Conservation (phyloP, 2,797 vertebrate species). For the Onychomys arenicola region DNA sequence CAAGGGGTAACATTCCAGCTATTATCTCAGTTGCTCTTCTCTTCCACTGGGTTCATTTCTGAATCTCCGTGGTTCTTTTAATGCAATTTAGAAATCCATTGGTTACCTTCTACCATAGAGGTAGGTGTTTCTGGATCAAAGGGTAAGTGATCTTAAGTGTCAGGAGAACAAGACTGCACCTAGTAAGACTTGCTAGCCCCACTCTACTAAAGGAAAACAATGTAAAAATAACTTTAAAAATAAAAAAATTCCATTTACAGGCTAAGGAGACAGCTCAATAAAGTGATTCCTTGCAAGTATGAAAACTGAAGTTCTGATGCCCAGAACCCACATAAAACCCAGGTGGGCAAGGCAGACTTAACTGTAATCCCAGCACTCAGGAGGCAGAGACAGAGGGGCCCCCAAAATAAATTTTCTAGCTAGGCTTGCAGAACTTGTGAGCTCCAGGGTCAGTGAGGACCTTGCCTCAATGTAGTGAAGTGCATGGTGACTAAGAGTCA, state of each 20-base stretch:
- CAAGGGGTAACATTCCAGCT: not conserved
- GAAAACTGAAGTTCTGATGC: not conserved
- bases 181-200: not conserved
- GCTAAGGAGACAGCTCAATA: not conserved
- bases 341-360: not conserved
- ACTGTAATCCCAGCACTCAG: not conserved
- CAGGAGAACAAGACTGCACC: not conserved
- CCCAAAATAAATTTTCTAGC: not conserved
- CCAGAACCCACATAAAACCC: not conserved
- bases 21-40: not conserved
- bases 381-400: not conserved
- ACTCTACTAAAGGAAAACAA: constrained; percentile 21
- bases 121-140: not conserved
- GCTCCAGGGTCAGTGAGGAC: not conserved
- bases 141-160: not conserved
- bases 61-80: constrained; percentile 3
- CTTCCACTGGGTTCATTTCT: not conserved
- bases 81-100: not conserved
- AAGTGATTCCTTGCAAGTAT: not conserved
- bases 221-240: not conserved
- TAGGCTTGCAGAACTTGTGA: not conserved
- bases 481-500: not conserved
- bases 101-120: not conserved
- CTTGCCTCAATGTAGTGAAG: not conserved
- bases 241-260: not conserved